Conservation (phyloP, 2,797 vertebrate species). For the Peromyscus attwateri region DNA sequence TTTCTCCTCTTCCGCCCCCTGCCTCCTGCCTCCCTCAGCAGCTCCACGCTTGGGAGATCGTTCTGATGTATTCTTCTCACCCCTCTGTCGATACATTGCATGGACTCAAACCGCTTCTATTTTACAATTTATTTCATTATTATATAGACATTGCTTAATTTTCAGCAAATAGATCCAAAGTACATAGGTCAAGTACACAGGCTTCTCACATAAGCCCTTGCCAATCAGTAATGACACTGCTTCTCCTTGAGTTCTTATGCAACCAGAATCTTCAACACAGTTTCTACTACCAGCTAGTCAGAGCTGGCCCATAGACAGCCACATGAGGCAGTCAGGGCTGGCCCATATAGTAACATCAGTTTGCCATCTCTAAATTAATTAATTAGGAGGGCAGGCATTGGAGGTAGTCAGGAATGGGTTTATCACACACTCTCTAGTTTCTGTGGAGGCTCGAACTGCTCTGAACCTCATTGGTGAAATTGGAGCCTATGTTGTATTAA, state of each 20-base stretch:
- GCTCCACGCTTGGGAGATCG: not conserved
- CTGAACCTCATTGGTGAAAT: not conserved
- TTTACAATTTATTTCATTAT: not conserved
- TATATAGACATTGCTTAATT: slow-evolving; percentile 27
- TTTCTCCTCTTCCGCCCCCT: not conserved
- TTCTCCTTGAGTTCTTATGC: slow-evolving; percentile 5
- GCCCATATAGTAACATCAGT: not conserved
- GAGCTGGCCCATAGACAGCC: not conserved
- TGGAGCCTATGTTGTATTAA: not conserved
- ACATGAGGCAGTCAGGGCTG: not conserved
- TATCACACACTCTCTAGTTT: not conserved
- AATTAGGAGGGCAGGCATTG: not conserved
- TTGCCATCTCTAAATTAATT: not conserved
- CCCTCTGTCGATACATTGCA: not conserved
- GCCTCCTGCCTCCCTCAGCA: not conserved
- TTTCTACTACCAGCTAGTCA: not conserved
- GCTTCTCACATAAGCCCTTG: not conserved
- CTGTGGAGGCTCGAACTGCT: not conserved
- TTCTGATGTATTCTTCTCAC: not conserved
- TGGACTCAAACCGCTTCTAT: not conserved
- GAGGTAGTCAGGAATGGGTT: not conserved
- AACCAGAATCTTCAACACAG: not conserved
- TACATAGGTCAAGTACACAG: not conserved
- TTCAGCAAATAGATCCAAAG: slow-evolving; percentile 34
- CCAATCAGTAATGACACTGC: not conserved